phyloP scores from a whole-genome alignment of 1,140 invertebrate species.

The Drosophila funebris region DNA sequence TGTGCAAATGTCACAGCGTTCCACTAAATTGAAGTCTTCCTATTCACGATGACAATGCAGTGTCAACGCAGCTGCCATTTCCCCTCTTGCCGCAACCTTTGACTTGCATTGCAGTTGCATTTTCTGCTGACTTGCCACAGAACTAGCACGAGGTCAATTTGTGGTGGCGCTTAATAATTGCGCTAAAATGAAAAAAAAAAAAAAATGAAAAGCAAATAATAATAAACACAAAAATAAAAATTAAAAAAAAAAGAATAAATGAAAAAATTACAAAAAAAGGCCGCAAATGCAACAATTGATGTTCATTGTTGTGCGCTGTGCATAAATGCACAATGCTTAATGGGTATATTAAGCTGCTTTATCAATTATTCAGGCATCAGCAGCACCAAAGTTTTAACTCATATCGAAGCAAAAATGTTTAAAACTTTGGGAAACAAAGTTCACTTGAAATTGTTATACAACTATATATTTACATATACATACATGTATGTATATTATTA shows the following conservation, averaged over 20 bases:
- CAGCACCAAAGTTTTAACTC: background rate
- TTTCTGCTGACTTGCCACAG: conserved; percentile 33
- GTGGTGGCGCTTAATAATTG: conserved; percentile 56
- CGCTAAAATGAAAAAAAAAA: background rate
- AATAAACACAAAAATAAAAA: conserved; percentile 31
- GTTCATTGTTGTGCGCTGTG: conserved; percentile 49
- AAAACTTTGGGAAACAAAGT: background rate
- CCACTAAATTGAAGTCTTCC: conserved; percentile 54
- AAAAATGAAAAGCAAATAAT: background rate
- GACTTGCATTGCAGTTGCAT: conserved; percentile 17
- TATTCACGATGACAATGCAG: conserved; percentile 31
- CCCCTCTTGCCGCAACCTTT: background rate
- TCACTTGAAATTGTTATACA: background rate
- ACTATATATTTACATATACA: background rate
- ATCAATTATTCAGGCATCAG: conserved; percentile 13
- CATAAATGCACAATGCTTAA: conserved; percentile 30
- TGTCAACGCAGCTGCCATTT: conserved; percentile 18
- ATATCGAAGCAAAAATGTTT: background rate
- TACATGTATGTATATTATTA: background rate
- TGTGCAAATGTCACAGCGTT: conserved; percentile 58
- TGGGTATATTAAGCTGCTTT: conserved; percentile 20
- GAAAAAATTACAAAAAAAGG: background rate
- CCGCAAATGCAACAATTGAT: conserved; percentile 36
- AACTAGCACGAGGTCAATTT: conserved; percentile 68
- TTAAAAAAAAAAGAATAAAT: background rate